These are phyloP conservation scores for Amphiprion ocellaris DNA, from an alignment of 2,113 vertebrate genomes.

Conservation along the genomic window DNA sequence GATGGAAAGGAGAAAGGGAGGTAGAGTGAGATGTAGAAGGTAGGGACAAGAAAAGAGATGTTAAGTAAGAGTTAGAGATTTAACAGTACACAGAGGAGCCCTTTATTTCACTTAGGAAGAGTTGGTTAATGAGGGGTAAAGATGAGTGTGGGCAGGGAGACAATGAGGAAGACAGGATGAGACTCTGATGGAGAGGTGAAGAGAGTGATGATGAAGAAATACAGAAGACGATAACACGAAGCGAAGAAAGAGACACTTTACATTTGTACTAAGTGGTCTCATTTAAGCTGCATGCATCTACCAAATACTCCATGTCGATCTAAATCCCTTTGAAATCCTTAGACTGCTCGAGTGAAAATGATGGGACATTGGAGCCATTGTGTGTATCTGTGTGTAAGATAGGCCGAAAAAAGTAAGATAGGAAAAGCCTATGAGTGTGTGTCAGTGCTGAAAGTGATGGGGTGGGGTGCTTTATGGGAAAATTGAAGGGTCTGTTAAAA, in stretches of 20 bases:
- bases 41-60: neutral
- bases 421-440: slow-evolving; percentile 19
- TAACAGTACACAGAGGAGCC: slow-evolving; percentile 44
- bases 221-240: slow-evolving; percentile 18
- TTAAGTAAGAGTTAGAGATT: slow-evolving; percentile 36
- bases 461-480: slow-evolving; percentile 70
- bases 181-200: neutral
- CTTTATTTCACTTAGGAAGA: slow-evolving; percentile 52
- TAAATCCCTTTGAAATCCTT: slow-evolving; percentile 59
- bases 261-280: slow-evolving; percentile 48
- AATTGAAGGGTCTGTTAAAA: slow-evolving; percentile 75
- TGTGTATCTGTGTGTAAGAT: slow-evolving; percentile 9
- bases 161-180: neutral
- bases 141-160: slow-evolving; percentile 40
- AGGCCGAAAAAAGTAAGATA: neutral
- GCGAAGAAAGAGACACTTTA: slow-evolving; percentile 30
- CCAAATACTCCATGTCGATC: slow-evolving; percentile 53
- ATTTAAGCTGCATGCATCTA: slow-evolving; percentile 32
- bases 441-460: slow-evolving; percentile 46
- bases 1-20: slow-evolving; percentile 14
- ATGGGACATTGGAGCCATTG: neutral
- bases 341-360: slow-evolving; percentile 46
- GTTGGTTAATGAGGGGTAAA: slow-evolving; percentile 53
- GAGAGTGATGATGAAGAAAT: slow-evolving; percentile 15
- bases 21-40: neutral